Conservation (phyloP, 2,113 vertebrate species). For the Cervus canadensis region DNA sequence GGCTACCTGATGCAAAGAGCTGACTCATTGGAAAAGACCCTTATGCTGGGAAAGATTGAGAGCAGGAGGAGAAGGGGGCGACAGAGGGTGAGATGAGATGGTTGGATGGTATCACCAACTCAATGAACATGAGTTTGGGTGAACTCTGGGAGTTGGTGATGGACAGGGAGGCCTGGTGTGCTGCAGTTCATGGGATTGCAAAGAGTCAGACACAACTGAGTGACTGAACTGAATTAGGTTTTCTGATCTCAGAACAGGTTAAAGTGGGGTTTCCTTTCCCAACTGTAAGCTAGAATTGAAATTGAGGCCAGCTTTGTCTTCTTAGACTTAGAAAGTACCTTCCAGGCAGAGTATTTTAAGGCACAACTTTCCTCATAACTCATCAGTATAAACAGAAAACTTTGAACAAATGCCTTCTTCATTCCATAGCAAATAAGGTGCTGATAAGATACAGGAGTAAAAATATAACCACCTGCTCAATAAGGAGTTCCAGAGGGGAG, state of each 20-base stretch:
- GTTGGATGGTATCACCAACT: neutral
- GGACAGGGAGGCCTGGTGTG: neutral
- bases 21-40: neutral
- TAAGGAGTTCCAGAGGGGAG: constrained; percentile 19
- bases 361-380: constrained; percentile 31
- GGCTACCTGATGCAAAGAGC: neutral
- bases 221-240: neutral
- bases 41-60: neutral
- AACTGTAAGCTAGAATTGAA: constrained; percentile 44
- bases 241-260: constrained; percentile 45
- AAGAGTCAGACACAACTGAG: neutral
- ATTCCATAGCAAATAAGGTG: constrained; percentile 45
- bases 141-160: neutral
- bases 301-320: constrained; percentile 19
- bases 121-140: neutral
- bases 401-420: constrained; percentile 27
- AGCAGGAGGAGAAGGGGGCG: neutral
- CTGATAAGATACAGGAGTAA: constrained; percentile 57
- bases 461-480: constrained; percentile 57
- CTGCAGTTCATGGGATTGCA: neutral
- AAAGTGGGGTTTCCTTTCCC: constrained; percentile 7
- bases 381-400: constrained; percentile 32
- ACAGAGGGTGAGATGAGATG: no score
- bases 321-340: constrained; percentile 44
- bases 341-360: constrained; percentile 52